These are phyloP conservation scores for Uropetala carovei DNA, from an alignment of 2,888 invertebrate genomes.

Conservation along the genomic window DNA sequence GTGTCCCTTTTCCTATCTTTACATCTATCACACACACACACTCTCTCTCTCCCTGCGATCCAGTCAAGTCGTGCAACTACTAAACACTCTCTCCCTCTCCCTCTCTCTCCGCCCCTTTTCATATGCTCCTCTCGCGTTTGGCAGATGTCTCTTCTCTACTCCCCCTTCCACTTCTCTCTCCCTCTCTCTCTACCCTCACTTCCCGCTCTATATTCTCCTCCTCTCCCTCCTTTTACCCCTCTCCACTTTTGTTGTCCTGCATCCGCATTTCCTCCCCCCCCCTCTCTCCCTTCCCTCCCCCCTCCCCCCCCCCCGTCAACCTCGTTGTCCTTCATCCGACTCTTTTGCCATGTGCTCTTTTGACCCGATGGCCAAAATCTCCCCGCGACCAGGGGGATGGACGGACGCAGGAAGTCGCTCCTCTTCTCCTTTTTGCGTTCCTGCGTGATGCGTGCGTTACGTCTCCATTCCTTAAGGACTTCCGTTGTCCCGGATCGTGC, in stretches of 20 bases:
- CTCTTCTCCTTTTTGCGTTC: neutral
- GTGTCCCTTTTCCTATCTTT: neutral
- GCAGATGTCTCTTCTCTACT: constrained; percentile 27
- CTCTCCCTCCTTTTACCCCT: neutral
- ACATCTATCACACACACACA: neutral
- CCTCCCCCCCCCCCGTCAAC: neutral
- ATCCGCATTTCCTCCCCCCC: neutral
- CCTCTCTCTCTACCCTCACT: neutral
- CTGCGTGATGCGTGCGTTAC: neutral
- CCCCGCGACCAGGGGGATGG: neutral
- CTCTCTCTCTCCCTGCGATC: neutral
- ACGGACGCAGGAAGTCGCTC: neutral
- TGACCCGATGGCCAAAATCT: neutral
- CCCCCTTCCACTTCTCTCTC: neutral
- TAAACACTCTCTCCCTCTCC: too few species aligned
- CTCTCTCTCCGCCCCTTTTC: neutral
- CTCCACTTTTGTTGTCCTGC: neutral
- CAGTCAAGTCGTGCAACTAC: too few species aligned
- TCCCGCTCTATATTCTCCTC: neutral
- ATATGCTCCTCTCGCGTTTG: constrained; percentile 2
- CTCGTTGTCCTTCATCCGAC: neutral
- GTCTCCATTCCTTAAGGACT: neutral
- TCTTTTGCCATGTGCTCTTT: neutral
- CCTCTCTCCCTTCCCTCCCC: neutral
- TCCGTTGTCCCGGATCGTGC: neutral